Conservation (phyloP, 2,888 invertebrate genomes). For the Drosophila stalkeri region DNA sequence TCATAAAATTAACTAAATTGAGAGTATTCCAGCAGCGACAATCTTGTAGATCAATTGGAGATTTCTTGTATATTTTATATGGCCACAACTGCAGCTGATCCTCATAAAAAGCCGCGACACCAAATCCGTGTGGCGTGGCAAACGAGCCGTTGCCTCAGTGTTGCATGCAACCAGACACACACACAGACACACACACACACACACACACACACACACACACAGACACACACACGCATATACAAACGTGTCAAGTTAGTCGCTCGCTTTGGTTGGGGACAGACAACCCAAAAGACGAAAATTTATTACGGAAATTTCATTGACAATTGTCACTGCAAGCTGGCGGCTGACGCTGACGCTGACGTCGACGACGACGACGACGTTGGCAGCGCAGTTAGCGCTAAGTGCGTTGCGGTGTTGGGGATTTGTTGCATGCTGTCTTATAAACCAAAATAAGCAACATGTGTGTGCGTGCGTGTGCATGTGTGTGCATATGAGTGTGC, state of each 20-base stretch:
- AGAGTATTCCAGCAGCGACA: conserved; percentile 43
- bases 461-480: conserved; percentile 61
- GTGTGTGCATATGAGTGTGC: conserved; percentile 2
- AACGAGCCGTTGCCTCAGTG: conserved; percentile 70
- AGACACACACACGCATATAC: conserved; percentile 28
- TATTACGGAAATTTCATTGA: conserved; percentile 84
- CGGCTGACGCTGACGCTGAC: conserved; percentile 57
- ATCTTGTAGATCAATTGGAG: conserved; percentile 40
- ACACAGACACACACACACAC: conserved; percentile 16
- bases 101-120: conserved; percentile 80
- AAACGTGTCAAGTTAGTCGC: conserved; percentile 66
- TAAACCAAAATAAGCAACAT: conserved; percentile 76
- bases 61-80: conserved; percentile 68
- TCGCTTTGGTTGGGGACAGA: conserved; percentile 56
- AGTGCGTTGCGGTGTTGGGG: conserved; percentile 78
- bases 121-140: conserved; percentile 76
- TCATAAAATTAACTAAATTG: conserved; percentile 8
- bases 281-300: conserved; percentile 79
- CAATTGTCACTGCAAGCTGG: conserved; percentile 83
- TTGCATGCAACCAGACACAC: conserved; percentile 60
- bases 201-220: conserved; percentile 42
- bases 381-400: conserved; percentile 50
- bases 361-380: conserved; percentile 26
- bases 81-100: conserved; percentile 78
- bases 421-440: conserved; percentile 69